Base-by-base conservation (phyloP, 2,888 invertebrate genomes). In the Nemapogon koenigi region DNA sequence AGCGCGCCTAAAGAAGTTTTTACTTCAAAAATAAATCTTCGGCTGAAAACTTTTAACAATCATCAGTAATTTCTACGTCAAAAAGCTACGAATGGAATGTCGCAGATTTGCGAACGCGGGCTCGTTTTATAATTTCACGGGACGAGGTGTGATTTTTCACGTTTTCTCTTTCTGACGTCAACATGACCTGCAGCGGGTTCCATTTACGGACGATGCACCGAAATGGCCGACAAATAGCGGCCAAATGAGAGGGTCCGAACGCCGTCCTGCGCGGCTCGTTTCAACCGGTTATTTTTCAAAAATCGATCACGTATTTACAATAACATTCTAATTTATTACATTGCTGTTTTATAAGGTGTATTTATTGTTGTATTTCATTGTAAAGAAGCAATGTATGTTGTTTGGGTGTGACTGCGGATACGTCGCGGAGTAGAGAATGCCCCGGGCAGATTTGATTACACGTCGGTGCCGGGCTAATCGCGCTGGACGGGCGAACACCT, bases 151-250 rank as follows among this genome's bases (percentile, higher is more conserved):
- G 75, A 73, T 76, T 75, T 73, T 76, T 71, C 71, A 73, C 69
- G 66, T 75, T 71, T 72, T 66, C 69, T 67, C 62, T 57, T 33
- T 53, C 62, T 68, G 67, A 73, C 62, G 68, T 59, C 72, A 71
- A 75, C 75, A 69, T 75, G 75, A 73, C 70, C 75, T 56, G 66
- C 50, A 72, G 68, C 67, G 66, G 67, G 72, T 60, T 69, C 73
- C 73, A 72, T 73, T 78, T 76, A 76, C 71, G 78, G 76, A 72
- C 69, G 66, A 70, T 68, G 64, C 68, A 73, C 73, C 69, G 73
- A 72, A 78, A 76, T 75, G 76, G 68, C 75, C 76, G 75, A 72
- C 78, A 78, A 78, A 78, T 78, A 68, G 78, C 72, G 63, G 68
- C 64, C 72, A 78, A 76, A 78, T 78, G 73, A 78, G 76, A 76